Conservation (phyloP, 1,140 invertebrate species). For the Nasonia vitripennis region DNA sequence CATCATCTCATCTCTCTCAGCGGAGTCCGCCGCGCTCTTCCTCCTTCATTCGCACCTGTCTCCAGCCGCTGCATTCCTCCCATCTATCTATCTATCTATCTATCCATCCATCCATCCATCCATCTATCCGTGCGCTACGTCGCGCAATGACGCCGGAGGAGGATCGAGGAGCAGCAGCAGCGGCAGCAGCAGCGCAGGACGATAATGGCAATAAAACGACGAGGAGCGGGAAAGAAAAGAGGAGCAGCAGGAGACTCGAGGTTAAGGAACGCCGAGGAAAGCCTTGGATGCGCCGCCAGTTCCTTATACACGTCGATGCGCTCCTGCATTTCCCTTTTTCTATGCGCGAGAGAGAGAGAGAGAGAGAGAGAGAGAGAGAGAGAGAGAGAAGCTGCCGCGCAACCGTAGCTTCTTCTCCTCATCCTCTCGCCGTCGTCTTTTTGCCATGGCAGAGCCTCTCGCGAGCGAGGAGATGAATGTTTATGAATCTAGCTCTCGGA, state of each 20-base stretch:
- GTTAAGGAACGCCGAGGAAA: constrained; percentile 28
- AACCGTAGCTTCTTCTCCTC: background rate
- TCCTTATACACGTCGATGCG: constrained; percentile 38
- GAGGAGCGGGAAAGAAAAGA: background rate
- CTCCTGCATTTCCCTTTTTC: constrained; percentile 31
- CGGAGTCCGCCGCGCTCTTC: background rate
- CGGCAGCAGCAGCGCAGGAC: background rate
- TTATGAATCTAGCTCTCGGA: constrained; percentile 47
- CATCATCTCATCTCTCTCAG: background rate
- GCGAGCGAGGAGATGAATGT: constrained; percentile 39
- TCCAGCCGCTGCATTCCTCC: too few species aligned
- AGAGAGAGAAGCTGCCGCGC: background rate
- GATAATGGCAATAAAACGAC: constrained; percentile 45
- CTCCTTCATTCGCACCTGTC: constrained; percentile 27
- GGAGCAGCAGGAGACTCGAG: background rate
- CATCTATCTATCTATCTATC: constrained; percentile 1
- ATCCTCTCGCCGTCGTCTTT: background rate
- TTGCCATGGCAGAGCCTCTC: background rate
- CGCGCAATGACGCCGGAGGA: background rate
- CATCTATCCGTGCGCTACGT: background rate
- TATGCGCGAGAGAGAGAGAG: background rate
- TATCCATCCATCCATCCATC: constrained; percentile 8
- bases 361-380: background rate
- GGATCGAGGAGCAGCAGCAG: background rate
- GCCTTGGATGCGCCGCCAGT: constrained; percentile 33